Conservation (phyloP, 2,113 vertebrate genomes). For the Alethe diademata region DNA sequence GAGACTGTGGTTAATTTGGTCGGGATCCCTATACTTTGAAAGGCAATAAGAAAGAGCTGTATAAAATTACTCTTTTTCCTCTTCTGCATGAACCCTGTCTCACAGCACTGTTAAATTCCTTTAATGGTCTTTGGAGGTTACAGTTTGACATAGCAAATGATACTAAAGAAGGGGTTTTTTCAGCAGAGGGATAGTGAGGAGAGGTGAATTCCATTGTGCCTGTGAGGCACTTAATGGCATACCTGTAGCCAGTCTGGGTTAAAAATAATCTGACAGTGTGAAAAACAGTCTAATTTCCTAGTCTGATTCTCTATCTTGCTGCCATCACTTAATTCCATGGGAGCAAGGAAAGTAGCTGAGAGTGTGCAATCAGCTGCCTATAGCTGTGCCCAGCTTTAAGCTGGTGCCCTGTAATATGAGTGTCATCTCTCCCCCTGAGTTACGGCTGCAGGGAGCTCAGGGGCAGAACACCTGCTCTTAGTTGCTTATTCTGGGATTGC, state of each 20-base stretch:
- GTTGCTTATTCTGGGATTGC: neutral
- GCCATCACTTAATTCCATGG: neutral
- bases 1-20: neutral
- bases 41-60: neutral
- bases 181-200: neutral
- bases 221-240: neutral
- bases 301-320: neutral
- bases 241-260: neutral
- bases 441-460: neutral
- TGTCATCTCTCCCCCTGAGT: neutral
- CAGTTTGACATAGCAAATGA: neutral
- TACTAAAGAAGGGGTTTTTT: neutral
- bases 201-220: neutral
- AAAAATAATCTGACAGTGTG: neutral
- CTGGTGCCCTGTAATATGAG: fast-evolving
- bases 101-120: neutral
- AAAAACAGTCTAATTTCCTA: neutral
- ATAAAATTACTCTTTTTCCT: neutral
- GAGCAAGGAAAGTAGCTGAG: neutral
- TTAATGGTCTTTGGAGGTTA: neutral
- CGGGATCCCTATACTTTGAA: neutral
- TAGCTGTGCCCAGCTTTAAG: neutral
- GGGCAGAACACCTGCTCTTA: neutral
- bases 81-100: neutral
- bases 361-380: neutral